Conservation (phyloP, 2,113 vertebrate genomes). For the Passer montanus region DNA sequence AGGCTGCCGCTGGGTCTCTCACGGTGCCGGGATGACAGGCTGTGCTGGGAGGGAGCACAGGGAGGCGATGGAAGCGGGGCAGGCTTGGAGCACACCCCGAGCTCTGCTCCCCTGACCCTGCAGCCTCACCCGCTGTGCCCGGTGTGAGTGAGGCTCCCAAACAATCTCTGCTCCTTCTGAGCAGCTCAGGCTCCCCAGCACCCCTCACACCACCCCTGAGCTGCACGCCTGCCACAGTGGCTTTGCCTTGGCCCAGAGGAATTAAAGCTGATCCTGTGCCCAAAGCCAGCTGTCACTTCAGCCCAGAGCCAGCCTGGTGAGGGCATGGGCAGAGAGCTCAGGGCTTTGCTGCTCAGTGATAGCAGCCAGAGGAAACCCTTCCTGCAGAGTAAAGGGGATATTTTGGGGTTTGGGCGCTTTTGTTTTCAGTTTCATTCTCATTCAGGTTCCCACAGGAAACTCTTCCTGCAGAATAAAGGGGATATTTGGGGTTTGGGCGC, state of each 20-base stretch:
- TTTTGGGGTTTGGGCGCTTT: not conserved
- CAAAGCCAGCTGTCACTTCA: not conserved
- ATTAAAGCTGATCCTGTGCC: not conserved
- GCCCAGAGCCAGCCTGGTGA: not conserved
- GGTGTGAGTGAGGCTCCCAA: not conserved
- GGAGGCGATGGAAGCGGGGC: constrained; percentile 19
- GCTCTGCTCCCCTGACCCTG: not conserved
- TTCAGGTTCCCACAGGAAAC: not conserved
- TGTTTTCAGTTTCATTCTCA: not conserved
- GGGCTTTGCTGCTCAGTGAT: not conserved
- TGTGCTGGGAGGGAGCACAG: not conserved
- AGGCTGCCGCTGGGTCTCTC: no score
- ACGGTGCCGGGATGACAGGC: no score
- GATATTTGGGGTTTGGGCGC: not conserved
- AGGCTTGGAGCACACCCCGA: not conserved
- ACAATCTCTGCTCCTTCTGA: not conserved
- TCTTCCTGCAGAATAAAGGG: not conserved
- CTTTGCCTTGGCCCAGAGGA: not conserved
- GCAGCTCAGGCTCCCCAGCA: not conserved
- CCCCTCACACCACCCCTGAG: not conserved
- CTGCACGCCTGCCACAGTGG: fast-evolving
- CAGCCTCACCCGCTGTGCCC: fast-evolving
- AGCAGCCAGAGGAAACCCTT: not conserved
- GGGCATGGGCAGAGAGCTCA: not conserved
- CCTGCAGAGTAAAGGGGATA: not conserved